Base-by-base conservation (phyloP, 1,140 invertebrate species). In the Lucilia sericata region DNA sequence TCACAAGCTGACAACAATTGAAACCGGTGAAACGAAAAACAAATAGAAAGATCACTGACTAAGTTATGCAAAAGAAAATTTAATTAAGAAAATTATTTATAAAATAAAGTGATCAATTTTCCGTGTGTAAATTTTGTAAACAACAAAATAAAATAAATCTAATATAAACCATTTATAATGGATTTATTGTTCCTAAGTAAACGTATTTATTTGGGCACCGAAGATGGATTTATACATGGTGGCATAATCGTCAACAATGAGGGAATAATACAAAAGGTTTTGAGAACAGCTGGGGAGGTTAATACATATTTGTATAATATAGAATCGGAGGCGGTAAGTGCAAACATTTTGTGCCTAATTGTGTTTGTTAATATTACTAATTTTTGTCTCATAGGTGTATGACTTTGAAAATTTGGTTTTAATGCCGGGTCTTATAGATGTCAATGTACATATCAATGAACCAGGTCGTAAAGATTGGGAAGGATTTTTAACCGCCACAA, bases 391-490 rank as follows among this genome's bases (percentile, higher is more conserved):
- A 30, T 2, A 70, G 93, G 90, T 94, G 2, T 89, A 93, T 17
- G 93, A 95, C 89, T 94, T 93, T 80, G 94, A 93, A 2, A 91
- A 93, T 65, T 85, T 92, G 70, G 91, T 95, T 3, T 84, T 96
- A 21, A 94, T 98, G 92, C 94, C 97, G 13, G 97, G 96, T 21
- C 91, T 98, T 2, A 96, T 98, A 65, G 97, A 98, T 91, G 94
- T 96, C 0, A 97, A 98, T 88, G 96, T 98, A 0, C 96, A 98
- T 88, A 93, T 98, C 5, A 95, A 97, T 86, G 97, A 98, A 90
- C 97, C 97, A 1, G 97, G 97, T 0, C 91, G 94, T 19, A 94
- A 93, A 0, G 93, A 94, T 13, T 95, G 94, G 94, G 95, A 96
- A 91, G 95, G 95, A 7, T 96, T 94, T 91, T 90, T 89, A 2